phyloP scores from a whole-genome alignment of 2,888 invertebrate species.

The Andrena minutula region DNA sequence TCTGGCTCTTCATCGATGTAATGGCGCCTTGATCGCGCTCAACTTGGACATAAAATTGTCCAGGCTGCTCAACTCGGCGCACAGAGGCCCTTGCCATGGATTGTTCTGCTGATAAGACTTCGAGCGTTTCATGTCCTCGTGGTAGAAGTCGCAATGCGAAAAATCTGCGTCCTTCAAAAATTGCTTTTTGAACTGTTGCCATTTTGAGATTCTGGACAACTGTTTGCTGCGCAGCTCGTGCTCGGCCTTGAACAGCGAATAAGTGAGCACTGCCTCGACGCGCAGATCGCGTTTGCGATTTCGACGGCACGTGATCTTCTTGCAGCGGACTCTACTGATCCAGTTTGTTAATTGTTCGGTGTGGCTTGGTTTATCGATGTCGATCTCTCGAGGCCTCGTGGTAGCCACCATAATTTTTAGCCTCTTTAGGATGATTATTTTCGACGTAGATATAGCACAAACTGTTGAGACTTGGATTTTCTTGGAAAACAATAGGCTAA shows the following conservation, averaged over 20 bases:
- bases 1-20: slow-evolving; percentile 81
- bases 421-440: neutral
- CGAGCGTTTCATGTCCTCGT: slow-evolving; percentile 27
- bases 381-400: slow-evolving; percentile 68
- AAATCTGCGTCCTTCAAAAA: slow-evolving; percentile 58
- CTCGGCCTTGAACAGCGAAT: slow-evolving; percentile 87
- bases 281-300: slow-evolving; percentile 88
- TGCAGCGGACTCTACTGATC: slow-evolving; percentile 88
- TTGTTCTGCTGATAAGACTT: slow-evolving; percentile 41
- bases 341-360: slow-evolving; percentile 85
- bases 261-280: slow-evolving; percentile 88
- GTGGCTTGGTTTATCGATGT: slow-evolving; percentile 71
- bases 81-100: slow-evolving; percentile 76
- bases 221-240: slow-evolving; percentile 88
- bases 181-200: slow-evolving; percentile 84
- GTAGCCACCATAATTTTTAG: slow-evolving; percentile 66
- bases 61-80: slow-evolving; percentile 88
- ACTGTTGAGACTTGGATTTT: neutral
- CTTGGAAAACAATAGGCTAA: slow-evolving; percentile 17
- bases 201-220: slow-evolving; percentile 87
- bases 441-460: neutral
- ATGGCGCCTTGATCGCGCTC: slow-evolving; percentile 86
- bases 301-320: slow-evolving; percentile 87
- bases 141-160: slow-evolving; percentile 37
- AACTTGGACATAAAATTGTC: slow-evolving; percentile 89